Percentiles rank a stretch among this genome's conserved stretches.
Evolutionary conservation across 2,113 vertebrate species (phyloP).

Genomic region (Heterotilapia buettikoferi): DNA sequence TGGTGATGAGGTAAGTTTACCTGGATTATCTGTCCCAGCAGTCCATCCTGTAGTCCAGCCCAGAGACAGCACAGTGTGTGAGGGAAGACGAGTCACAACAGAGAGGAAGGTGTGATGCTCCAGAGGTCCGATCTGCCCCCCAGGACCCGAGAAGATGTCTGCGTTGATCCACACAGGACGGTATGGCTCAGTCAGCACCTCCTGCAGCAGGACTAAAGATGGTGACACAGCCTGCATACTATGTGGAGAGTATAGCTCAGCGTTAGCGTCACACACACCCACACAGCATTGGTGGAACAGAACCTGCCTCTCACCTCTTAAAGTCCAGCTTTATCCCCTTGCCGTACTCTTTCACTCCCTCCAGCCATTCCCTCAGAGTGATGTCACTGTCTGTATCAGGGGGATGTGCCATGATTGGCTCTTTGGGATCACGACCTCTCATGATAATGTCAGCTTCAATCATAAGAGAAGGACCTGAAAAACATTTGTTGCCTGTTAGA

Average conservation of each 20-base stretch:
- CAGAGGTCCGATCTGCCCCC: constrained; percentile 62
- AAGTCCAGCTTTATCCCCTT: constrained; percentile 96
- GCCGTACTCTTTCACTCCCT: constrained; percentile 56
- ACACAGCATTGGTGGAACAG: not conserved
- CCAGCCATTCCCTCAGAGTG: constrained; percentile 82
- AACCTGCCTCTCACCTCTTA: constrained; percentile 77
- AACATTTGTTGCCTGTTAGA: not conserved
- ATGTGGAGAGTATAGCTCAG: not conserved
- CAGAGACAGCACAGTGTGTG: constrained; percentile 78
- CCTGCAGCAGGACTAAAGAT: constrained; percentile 75
- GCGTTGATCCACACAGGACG: constrained; percentile 88
- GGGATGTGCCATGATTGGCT: constrained; percentile 91
- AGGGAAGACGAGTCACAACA: constrained; percentile 63
- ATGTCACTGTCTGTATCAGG: constrained; percentile 85
- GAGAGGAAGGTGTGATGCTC: constrained; percentile 73
- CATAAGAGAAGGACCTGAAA: constrained; percentile 82
- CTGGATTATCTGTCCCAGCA: constrained; percentile 69
- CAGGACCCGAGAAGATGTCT: constrained; percentile 83
- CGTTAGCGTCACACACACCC: not conserved
- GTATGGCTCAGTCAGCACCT: constrained; percentile 30
- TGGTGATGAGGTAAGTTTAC: constrained; percentile 33
- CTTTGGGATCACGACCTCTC: constrained; percentile 60
- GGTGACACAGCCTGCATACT: constrained; percentile 78
- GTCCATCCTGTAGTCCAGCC: constrained; percentile 88
- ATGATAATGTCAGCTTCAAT: constrained; percentile 88